phyloP scores from a whole-genome alignment of 2,797 vertebrate species.

The Bufotes viridis region DNA sequence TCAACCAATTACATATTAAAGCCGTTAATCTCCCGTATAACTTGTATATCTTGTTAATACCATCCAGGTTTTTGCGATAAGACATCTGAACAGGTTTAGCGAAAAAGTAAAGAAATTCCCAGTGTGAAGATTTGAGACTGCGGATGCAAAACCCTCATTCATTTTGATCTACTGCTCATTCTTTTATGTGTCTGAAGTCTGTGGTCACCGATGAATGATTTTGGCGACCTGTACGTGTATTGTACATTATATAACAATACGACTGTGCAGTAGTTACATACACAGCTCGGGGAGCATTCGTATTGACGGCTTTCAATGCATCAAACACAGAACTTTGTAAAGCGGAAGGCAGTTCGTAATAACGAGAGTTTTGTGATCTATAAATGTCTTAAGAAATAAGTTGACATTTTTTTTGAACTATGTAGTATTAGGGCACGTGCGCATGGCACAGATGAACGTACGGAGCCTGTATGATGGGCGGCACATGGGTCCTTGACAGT shows the following conservation, averaged over 20 bases:
- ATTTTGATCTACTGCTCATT: neutral
- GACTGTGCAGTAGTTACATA: neutral
- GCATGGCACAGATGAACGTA: neutral
- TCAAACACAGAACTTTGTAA: neutral
- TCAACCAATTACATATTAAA: neutral
- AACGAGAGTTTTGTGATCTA: neutral
- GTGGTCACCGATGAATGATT: neutral
- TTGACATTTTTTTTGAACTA: neutral
- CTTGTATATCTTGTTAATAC: neutral
- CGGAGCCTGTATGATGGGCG: neutral
- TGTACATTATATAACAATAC: neutral
- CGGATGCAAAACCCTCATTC: neutral
- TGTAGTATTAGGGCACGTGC: neutral
- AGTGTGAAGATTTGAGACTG: neutral
- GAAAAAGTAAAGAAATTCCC: neutral
- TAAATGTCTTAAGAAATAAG: neutral
- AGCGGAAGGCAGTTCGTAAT: neutral
- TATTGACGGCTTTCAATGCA: neutral
- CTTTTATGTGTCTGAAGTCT: neutral
- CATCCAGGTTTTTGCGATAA: neutral
- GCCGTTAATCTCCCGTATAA: neutral
- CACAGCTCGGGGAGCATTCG: neutral
- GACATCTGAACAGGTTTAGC: neutral
- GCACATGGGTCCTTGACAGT: neutral
- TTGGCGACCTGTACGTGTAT: neutral